These are phyloP conservation scores for Bucco capensis DNA, from an alignment of 2,113 vertebrate species.

Conservation along the genomic window DNA sequence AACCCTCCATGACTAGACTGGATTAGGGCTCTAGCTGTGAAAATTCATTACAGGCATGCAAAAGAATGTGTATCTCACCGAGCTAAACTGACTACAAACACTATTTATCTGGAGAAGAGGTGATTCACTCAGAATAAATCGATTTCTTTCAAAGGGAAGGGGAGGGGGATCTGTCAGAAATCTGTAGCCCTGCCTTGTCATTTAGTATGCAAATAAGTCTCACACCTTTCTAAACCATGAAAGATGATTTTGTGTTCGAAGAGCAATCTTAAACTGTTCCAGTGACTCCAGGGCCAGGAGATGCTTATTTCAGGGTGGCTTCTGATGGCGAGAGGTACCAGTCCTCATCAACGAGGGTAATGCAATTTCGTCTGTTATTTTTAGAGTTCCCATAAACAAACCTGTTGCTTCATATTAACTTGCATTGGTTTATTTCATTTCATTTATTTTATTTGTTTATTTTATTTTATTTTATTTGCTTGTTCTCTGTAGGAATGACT, in stretches of 20 bases:
- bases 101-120: constrained; percentile 46
- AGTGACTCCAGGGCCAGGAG: not conserved
- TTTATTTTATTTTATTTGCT: not conserved
- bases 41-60: constrained; percentile 62
- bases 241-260: not conserved
- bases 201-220: constrained; percentile 54
- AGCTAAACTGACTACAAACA: constrained; percentile 41
- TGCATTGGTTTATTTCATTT: not conserved
- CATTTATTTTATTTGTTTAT: not conserved
- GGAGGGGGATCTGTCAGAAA: not conserved
- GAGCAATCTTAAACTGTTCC: not conserved
- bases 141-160: constrained; percentile 18
- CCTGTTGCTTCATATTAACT: not conserved
- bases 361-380: not conserved
- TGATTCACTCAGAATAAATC: constrained; percentile 43
- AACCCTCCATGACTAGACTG: constrained; percentile 39
- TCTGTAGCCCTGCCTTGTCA: constrained; percentile 34
- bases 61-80: not conserved
- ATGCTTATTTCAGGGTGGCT: not conserved
- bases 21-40: constrained; percentile 57
- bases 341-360: rapidly evolving
- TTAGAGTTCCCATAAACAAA: not conserved
- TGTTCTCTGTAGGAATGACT: not conserved
- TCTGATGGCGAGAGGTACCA: not conserved
- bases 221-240: not conserved